These are phyloP conservation scores for Myopa tessellatipennis DNA, from an alignment of 2,888 invertebrate species.

Conservation along the genomic window DNA sequence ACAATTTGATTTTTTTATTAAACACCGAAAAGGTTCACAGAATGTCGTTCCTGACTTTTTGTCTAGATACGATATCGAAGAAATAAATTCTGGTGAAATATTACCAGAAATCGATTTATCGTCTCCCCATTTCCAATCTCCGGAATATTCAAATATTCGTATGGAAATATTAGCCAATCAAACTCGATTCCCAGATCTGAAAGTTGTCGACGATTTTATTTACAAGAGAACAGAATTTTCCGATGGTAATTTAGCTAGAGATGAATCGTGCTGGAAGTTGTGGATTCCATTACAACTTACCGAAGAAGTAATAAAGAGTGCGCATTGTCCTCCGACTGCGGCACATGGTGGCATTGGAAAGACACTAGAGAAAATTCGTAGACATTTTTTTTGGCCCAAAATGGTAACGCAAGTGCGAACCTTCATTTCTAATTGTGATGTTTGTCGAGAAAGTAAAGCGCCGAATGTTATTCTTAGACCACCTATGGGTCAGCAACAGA, in stretches of 20 bases:
- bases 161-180: constrained; percentile 15
- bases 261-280: constrained; percentile 33
- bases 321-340: constrained; percentile 38
- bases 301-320: constrained; percentile 26
- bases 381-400: constrained; percentile 34
- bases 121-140: constrained; percentile 25
- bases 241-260: neutral
- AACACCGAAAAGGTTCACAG: constrained; percentile 23
- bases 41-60: constrained; percentile 38
- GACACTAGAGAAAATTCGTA: constrained; percentile 10
- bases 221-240: constrained; percentile 30
- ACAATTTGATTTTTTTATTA: constrained; percentile 18
- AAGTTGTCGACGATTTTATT: constrained; percentile 9
- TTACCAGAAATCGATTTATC: constrained; percentile 31
- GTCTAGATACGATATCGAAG: constrained; percentile 39
- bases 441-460: constrained; percentile 23
- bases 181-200: constrained; percentile 21
- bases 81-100: constrained; percentile 15
- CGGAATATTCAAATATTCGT: constrained; percentile 22
- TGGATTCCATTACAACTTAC: constrained; percentile 16
- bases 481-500: constrained; percentile 2
- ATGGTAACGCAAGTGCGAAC: constrained; percentile 30
- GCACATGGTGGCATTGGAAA: constrained; percentile 24
- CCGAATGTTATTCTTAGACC: constrained; percentile 6
- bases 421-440: constrained; percentile 10